A percentile compares a stretch with the other conserved stretches of the same genome.
phyloP scores from a whole-genome alignment of 1,140 invertebrate species.

The Lepidurus packardi region DNA sequence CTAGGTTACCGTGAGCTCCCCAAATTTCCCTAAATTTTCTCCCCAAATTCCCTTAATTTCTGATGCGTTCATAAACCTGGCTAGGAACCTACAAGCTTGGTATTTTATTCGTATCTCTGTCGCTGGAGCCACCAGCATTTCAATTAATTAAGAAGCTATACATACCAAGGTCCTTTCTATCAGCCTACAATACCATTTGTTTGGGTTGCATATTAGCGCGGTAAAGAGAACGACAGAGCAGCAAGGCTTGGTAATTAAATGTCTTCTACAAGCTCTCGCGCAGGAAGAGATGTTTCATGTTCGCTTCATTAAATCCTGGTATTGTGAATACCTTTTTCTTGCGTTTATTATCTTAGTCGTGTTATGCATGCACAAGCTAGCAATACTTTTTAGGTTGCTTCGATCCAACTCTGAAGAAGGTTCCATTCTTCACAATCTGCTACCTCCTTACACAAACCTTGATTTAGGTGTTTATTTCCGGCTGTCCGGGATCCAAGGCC shows the following conservation, averaged over 20 bases:
- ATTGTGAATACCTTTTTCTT: not conserved
- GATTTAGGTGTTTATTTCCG: not conserved
- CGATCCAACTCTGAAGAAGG: no score
- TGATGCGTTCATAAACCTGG: no score
- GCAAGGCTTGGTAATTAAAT: not conserved
- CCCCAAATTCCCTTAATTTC: no score
- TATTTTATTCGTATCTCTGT: no score
- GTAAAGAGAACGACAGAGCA: not conserved
- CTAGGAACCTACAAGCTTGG: no score
- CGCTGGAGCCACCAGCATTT: not conserved
- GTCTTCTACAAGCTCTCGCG: not conserved
- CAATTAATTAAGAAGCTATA: not conserved
- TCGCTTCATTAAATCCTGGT: slow-evolving; percentile 3
- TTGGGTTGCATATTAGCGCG: not conserved
- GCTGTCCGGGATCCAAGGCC: not conserved
- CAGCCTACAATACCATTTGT: not conserved
- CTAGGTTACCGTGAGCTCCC: no score
- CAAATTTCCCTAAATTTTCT: no score
- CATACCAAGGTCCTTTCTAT: not conserved
- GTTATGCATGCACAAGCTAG: not conserved
- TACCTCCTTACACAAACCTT: no score
- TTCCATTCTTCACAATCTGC: no score
- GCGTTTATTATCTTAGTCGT: not conserved
- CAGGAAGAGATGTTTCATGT: not conserved
- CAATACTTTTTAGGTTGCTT: no score